Conservation (phyloP, 1,140 invertebrate species). For the Trichonephila clavata region DNA sequence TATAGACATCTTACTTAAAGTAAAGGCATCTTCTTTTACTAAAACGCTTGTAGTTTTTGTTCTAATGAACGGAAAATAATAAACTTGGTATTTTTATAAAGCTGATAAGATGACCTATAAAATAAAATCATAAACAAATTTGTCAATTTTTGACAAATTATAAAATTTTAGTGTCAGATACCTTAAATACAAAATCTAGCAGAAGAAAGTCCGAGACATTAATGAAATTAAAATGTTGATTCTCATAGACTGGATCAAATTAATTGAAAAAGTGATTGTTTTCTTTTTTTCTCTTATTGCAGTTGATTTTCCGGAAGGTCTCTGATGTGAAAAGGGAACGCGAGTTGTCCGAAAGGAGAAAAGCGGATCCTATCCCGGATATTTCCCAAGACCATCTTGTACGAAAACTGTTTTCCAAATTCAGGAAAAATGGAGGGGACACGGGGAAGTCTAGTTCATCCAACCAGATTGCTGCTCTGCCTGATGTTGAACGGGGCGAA, state of each 20-base stretch:
- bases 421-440: slow-evolving; percentile 83
- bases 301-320: slow-evolving; percentile 98
- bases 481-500: slow-evolving; percentile 77
- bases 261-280: not conserved
- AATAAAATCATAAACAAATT: too few species aligned
- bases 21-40: too few species aligned
- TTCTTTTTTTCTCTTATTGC: slow-evolving; percentile 78
- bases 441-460: not conserved
- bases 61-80: too few species aligned
- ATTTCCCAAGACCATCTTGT: slow-evolving; percentile 96
- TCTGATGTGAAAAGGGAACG: slow-evolving; percentile 98
- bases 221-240: too few species aligned
- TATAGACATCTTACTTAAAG: too few species aligned
- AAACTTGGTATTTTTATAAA: too few species aligned
- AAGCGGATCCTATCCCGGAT: slow-evolving; percentile 95
- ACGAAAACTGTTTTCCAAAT: slow-evolving; percentile 97
- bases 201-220: too few species aligned
- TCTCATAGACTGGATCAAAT: not conserved
- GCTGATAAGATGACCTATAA: too few species aligned
- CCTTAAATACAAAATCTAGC: too few species aligned
- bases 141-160: too few species aligned
- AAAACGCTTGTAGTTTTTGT: too few species aligned
- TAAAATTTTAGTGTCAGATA: too few species aligned
- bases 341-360: slow-evolving; percentile 97
- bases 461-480: slow-evolving; percentile 73